A percentile compares a stretch with the other conserved stretches of the same genome.
phyloP scores from a whole-genome alignment of 2,797 vertebrate genomes.

The Hemitrygon akajei region DNA sequence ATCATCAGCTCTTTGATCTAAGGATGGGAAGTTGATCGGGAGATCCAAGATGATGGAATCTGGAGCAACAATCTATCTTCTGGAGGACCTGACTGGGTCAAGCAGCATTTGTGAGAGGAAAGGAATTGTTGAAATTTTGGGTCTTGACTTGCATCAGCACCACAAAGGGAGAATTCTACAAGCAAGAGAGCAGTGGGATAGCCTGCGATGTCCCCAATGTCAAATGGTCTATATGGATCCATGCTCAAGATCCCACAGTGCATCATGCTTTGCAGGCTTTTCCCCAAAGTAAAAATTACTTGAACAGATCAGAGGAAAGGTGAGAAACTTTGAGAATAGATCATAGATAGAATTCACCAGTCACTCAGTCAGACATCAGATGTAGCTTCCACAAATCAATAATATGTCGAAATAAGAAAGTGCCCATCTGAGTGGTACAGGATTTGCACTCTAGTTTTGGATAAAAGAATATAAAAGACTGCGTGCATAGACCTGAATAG shows the following conservation, averaged over 20 bases:
- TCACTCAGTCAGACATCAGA: not conserved
- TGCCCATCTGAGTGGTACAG: too few relatives aligned
- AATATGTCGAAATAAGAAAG: not conserved
- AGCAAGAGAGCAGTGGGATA: not conserved
- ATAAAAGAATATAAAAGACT: not conserved
- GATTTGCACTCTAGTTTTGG: not conserved
- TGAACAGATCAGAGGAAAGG: not conserved
- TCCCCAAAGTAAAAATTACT: too few relatives aligned
- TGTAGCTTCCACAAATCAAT: not conserved
- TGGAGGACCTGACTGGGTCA: too few relatives aligned
- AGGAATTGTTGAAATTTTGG: too few relatives aligned
- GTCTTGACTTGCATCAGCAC: not conserved
- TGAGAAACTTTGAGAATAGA: not conserved
- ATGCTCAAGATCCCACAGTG: not conserved
- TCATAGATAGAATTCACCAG: not conserved
- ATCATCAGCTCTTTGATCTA: not conserved
- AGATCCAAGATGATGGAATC: too few relatives aligned
- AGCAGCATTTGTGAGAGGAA: too few relatives aligned
- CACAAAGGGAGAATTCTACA: not conserved
- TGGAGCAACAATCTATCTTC: too few relatives aligned
- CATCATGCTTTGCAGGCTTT: not conserved
- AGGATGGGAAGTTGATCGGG: not conserved
- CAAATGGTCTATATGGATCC: not conserved
- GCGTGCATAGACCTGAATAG: not conserved
- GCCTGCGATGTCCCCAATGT: not conserved